These are phyloP conservation scores for Stercorarius parasiticus DNA, from an alignment of 2,113 vertebrate species.

Conservation along the genomic window DNA sequence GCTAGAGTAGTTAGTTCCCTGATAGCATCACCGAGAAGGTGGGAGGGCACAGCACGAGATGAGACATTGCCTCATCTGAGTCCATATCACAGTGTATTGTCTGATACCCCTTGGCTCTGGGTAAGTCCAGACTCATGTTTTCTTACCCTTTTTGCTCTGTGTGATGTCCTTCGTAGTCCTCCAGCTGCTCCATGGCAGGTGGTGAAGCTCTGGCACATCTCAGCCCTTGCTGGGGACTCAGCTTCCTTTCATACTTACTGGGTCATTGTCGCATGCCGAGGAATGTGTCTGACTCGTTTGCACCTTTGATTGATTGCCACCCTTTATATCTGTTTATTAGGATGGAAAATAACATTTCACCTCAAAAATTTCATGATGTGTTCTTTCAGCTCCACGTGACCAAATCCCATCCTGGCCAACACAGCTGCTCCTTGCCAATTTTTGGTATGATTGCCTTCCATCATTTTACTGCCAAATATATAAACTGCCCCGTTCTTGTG, in stretches of 20 bases:
- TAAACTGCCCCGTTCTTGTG: not conserved
- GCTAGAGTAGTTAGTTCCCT: not conserved
- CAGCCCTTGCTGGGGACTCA: not conserved
- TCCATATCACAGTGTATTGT: not conserved
- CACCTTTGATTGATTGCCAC: slow-evolving; percentile 11
- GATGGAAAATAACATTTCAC: slow-evolving; percentile 35
- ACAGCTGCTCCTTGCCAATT: not conserved
- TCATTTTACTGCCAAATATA: not conserved
- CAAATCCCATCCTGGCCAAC: not conserved
- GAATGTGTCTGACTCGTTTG: not conserved
- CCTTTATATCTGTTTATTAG: not conserved
- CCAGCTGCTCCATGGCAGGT: not conserved
- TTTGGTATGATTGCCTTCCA: slow-evolving; percentile 1
- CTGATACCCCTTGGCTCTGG: not conserved
- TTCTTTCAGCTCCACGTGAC: slow-evolving; percentile 17
- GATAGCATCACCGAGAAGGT: not conserved
- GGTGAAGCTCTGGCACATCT: not conserved
- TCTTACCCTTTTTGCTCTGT: not conserved
- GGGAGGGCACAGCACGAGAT: not conserved
- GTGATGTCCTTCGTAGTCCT: not conserved
- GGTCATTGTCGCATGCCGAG: not conserved
- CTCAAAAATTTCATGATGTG: slow-evolving; percentile 7
- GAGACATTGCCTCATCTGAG: not conserved
- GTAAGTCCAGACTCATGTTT: not conserved
- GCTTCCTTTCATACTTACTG: not conserved